Percentiles rank a stretch among this genome's conserved stretches.
These are phyloP conservation scores for Moxostoma hubbsi DNA, from an alignment of 2,797 vertebrate species.

Conservation along the genomic window DNA sequence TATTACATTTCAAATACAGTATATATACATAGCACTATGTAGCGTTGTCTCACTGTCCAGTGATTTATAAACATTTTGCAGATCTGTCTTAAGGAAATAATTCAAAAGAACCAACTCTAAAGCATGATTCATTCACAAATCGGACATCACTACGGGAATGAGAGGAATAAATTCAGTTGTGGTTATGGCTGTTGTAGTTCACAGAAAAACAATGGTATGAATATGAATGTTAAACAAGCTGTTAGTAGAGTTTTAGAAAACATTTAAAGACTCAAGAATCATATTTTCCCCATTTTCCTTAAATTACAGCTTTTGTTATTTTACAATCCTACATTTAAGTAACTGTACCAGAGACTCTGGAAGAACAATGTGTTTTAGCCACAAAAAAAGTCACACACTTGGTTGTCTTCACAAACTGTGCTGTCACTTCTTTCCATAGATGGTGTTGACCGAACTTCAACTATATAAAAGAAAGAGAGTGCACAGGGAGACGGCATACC, in stretches of 20 bases:
- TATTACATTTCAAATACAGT: too few relatives aligned
- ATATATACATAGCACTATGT: too few relatives aligned
- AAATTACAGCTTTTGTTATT: background rate
- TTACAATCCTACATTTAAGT: background rate
- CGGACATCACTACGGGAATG: slow-evolving; percentile 56
- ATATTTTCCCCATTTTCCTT: background rate
- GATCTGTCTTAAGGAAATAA: too few relatives aligned
- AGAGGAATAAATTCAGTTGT: slow-evolving; percentile 18
- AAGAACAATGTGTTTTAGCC: background rate
- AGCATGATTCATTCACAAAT: too few relatives aligned
- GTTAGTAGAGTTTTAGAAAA: background rate
- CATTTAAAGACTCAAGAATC: background rate
- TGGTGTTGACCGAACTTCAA: slow-evolving; percentile 95
- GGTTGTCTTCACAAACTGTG: slow-evolving; percentile 3
- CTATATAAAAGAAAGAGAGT: slow-evolving; percentile 83
- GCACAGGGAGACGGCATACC: slow-evolving; percentile 68
- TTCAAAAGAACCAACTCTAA: too few relatives aligned
- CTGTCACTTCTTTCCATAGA: slow-evolving; percentile 72
- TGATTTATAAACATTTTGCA: too few relatives aligned
- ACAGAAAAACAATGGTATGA: too few relatives aligned
- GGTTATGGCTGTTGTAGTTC: too few relatives aligned
- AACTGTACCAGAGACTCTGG: background rate
- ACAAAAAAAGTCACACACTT: background rate
- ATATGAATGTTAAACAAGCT: too few relatives aligned
- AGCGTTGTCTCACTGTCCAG: too few relatives aligned